Percentiles rank a stretch among this genome's conserved stretches.
Evolutionary conservation across 2,888 invertebrate species (phyloP).

Genomic region (Trissoscelio sp.): DNA sequence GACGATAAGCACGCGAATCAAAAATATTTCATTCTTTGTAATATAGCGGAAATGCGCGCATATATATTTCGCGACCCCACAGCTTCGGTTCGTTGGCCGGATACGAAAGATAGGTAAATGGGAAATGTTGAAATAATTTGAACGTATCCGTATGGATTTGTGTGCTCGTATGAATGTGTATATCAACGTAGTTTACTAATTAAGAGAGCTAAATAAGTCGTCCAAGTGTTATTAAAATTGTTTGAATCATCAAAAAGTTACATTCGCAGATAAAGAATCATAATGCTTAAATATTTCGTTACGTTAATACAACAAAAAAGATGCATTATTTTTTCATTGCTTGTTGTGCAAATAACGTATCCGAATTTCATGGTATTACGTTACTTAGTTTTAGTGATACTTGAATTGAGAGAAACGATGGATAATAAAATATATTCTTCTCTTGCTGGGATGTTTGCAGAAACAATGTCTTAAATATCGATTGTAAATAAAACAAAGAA

Average conservation of each 20-base stretch:
- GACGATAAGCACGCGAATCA: slow-evolving; percentile 37
- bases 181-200: slow-evolving; percentile 17
- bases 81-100: slow-evolving; percentile 32
- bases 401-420: slow-evolving; percentile 13
- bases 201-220: slow-evolving; percentile 24
- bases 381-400: slow-evolving; percentile 16
- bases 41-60: slow-evolving; percentile 21
- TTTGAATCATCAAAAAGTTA: background rate
- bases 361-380: slow-evolving; percentile 23
- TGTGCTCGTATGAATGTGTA: background rate
- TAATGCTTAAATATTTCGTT: background rate
- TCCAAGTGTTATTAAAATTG: background rate
- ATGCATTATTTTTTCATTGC: slow-evolving; percentile 7
- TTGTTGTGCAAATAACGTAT: slow-evolving; percentile 8
- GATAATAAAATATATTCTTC: slow-evolving; percentile 16
- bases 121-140: slow-evolving; percentile 43
- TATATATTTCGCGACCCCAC: slow-evolving; percentile 14
- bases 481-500: background rate
- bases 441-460: slow-evolving; percentile 3
- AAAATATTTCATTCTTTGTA: slow-evolving; percentile 42
- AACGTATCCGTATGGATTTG: slow-evolving; percentile 22
- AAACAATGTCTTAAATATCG: slow-evolving; percentile 10
- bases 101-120: slow-evolving; percentile 45
- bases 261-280: slow-evolving; percentile 5
- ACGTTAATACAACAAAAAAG: too few species aligned